Evolutionary conservation across 1,140 invertebrate genomes (phyloP).

Genomic region (Halyomorpha halys): DNA sequence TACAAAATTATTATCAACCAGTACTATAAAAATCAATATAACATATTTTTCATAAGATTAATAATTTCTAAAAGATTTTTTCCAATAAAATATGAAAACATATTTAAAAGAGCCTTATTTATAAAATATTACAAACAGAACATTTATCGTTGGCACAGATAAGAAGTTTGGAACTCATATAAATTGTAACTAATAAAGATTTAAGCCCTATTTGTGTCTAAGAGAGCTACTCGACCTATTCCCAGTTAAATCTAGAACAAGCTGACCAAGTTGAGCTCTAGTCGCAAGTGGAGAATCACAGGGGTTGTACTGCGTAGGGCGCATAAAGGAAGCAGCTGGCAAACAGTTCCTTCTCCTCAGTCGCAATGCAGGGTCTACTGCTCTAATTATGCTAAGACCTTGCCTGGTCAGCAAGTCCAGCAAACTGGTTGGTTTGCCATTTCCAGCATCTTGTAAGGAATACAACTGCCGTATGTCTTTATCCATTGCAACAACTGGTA

Average conservation of each 20-base stretch:
- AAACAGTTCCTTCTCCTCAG: constrained; percentile 30
- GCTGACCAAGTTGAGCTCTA: constrained; percentile 30
- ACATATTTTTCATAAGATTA: too few relatives aligned
- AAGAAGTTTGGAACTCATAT: too few relatives aligned
- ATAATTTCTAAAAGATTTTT: too few relatives aligned
- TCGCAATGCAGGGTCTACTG: constrained; percentile 53
- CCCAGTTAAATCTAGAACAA: constrained; percentile 26
- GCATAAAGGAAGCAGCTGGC: constrained; percentile 5
- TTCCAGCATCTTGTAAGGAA: constrained; percentile 8
- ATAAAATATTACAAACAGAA: too few relatives aligned
- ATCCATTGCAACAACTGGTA: constrained; percentile 52
- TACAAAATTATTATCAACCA: too few relatives aligned
- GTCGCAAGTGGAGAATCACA: constrained; percentile 30
- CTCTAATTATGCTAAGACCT: constrained; percentile 55
- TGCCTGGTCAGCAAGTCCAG: constrained; percentile 48
- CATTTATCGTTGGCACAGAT: too few relatives aligned
- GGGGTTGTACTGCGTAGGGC: constrained; percentile 14
- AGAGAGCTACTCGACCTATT: background rate
- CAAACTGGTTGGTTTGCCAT: constrained; percentile 24
- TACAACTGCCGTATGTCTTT: constrained; percentile 44
- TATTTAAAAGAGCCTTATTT: too few relatives aligned
- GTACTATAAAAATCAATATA: too few relatives aligned
- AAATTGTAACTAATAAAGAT: too few relatives aligned
- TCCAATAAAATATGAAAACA: too few relatives aligned
- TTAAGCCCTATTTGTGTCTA: too few relatives aligned